These are phyloP conservation scores for Pammene fasciana DNA, from an alignment of 2,888 invertebrate genomes.

Conservation along the genomic window DNA sequence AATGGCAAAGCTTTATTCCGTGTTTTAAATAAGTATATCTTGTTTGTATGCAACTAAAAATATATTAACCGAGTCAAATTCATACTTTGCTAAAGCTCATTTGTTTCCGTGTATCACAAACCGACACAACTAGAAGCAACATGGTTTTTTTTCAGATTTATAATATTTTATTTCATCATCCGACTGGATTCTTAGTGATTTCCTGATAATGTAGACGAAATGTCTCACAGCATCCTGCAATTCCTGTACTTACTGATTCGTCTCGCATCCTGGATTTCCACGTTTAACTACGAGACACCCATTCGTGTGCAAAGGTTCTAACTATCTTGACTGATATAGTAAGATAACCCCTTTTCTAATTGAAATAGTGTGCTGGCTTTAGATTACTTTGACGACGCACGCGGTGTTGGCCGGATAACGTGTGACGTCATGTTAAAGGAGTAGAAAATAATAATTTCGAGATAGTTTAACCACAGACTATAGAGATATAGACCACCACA, in stretches of 20 bases:
- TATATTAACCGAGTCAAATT: no score
- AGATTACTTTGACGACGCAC: conserved; percentile 32
- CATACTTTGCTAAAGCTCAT: no score
- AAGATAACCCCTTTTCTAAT: background rate
- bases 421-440: conserved; percentile 13
- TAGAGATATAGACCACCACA: no score
- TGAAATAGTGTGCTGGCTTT: conserved; percentile 43
- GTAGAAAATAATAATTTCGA: background rate
- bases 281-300: conserved; percentile 43
- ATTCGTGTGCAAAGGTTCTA: background rate
- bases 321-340: background rate
- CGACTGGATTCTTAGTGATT: background rate
- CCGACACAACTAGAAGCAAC: no score
- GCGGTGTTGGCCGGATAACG: conserved; percentile 8
- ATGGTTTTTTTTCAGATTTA: no score
- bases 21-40: no score
- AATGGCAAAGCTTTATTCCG: no score
- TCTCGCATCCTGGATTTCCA: conserved; percentile 48
- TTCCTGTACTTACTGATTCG: conserved; percentile 63
- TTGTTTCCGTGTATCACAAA: no score
- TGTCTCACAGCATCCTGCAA: conserved; percentile 22
- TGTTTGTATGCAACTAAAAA: no score
- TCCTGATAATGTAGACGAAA: conserved; percentile 19
- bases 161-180: background rate
- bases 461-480: background rate